Base-by-base conservation (phyloP, 1,140 invertebrate genomes). In the Nebria ingens region DNA sequence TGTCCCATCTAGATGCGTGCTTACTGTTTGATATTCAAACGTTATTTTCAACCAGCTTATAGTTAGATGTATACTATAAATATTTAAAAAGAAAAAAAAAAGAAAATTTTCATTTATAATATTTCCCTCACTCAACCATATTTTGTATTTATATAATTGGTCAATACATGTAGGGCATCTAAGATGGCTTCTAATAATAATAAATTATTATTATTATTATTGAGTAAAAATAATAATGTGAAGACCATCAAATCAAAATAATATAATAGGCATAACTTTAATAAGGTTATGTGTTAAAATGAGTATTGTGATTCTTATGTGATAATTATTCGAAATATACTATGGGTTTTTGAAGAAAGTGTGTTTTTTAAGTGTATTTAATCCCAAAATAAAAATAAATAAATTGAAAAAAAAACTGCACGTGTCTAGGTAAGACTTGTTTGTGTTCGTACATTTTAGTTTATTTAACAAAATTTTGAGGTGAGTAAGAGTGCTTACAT, bases 21-120 rank as follows among this genome's bases (percentile, higher is more conserved):
- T 45, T 45, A 45, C 40, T 45, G 40, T 45, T 45, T 45, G 40
- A 45, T 45, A 45, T 45, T 45, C 40, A 45, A 45, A 45, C 40
- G 40, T 45, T 45, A 12, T 17, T 4, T 4, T 45, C 17, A 12
- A 45, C 6, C 9, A 45, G 6, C 13, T 29, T 29, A 29, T 29
- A 29, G 4, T 29, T 29, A 29, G 4, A 6, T 13, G 4, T 29
- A 29, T 6, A 29, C 25, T 6, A 6, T 29, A 29, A n/a, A n/a
- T n/a, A n/a, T n/a, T n/a, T n/a, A n/a, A n/a, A n/a, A n/a, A n/a
- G n/a, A n/a, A n/a, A n/a, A n/a, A n/a, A n/a, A n/a, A n/a, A n/a
- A n/a, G n/a, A n/a, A n/a, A n/a, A n/a, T n/a, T n/a, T n/a, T n/a
- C n/a, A n/a, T n/a, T n/a, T n/a, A n/a, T n/a, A n/a, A n/a, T n/a